phyloP scores from a whole-genome alignment of 2,888 invertebrate genomes.

The Smittia aterrima region DNA sequence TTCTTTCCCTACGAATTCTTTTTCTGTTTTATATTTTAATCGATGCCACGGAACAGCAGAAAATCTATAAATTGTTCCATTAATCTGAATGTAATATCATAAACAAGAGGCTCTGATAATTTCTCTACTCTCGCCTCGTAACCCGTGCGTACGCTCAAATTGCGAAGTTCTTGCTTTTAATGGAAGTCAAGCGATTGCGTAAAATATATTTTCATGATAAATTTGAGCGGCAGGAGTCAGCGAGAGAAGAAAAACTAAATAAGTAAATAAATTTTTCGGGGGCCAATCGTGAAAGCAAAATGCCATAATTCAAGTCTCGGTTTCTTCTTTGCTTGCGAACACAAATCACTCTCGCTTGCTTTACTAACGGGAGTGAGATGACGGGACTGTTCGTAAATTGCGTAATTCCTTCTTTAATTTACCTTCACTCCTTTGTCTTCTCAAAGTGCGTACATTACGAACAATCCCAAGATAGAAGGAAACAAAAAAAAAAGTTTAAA shows the following conservation, averaged over 20 bases:
- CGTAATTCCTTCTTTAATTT: no score
- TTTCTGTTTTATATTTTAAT: conserved; percentile 40
- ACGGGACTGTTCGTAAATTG: no score
- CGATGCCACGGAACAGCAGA: conserved; percentile 26
- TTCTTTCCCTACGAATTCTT: not conserved
- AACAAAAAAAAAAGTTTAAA: not conserved
- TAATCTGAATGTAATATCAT: conserved; percentile 36
- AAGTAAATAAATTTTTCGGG: not conserved
- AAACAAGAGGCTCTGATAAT: conserved; percentile 33
- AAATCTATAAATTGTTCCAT: conserved; percentile 37
- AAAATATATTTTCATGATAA: not conserved
- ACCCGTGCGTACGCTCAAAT: not conserved
- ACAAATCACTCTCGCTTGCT: not conserved
- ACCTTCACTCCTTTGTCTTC: not conserved
- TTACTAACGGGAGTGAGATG: no score
- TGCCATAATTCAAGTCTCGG: not conserved
- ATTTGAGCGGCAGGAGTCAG: not conserved
- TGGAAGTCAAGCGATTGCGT: not conserved
- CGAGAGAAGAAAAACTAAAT: conserved; percentile 2
- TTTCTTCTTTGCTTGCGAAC: not conserved
- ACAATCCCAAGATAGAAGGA: no score
- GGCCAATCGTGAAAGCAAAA: conserved; percentile 8
- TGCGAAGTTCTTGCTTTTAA: no score
- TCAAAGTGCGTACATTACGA: no score
- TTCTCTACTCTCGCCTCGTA: not conserved